A percentile compares a stretch with the other conserved stretches of the same genome.
Evolutionary conservation across 2,797 vertebrate species (phyloP).

Genomic region (Rhinogobio ventralis): DNA sequence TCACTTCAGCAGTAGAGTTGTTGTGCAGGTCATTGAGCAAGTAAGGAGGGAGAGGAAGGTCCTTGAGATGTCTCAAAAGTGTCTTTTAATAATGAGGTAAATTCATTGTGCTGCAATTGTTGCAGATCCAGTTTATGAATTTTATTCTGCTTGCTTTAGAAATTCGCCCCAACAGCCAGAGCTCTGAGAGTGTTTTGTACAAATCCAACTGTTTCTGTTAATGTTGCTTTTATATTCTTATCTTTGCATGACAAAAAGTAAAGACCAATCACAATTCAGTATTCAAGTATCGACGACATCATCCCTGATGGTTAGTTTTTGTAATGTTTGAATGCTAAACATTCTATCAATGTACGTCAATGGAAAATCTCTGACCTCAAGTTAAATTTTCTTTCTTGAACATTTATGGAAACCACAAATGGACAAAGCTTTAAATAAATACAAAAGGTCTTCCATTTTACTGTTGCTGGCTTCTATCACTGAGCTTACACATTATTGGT

Average conservation of each 20-base stretch:
- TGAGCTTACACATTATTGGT: neutral
- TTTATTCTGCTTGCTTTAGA: neutral
- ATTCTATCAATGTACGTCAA: neutral
- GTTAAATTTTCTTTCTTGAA: neutral
- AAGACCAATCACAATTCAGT: neutral
- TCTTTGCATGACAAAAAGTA: neutral
- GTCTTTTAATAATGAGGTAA: neutral
- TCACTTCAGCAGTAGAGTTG: neutral
- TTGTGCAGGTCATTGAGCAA: constrained; percentile 25
- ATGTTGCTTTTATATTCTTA: neutral
- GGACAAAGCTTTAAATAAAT: neutral
- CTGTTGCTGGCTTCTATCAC: neutral
- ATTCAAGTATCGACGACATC: neutral
- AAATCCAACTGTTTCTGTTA: neutral
- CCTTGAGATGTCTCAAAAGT: neutral
- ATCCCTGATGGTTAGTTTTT: neutral
- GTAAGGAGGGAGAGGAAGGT: neutral
- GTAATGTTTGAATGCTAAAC: neutral
- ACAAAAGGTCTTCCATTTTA: neutral
- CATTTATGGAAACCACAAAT: neutral
- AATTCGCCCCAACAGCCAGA: neutral
- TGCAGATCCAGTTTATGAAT: neutral
- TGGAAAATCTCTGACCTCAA: neutral
- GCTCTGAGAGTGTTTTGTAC: neutral
- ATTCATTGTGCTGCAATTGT: neutral